These are phyloP conservation scores for Bolinopsis microptera DNA, from an alignment of 37 sponge, comb jelly and placozoan genomes.

Conservation along the genomic window DNA sequence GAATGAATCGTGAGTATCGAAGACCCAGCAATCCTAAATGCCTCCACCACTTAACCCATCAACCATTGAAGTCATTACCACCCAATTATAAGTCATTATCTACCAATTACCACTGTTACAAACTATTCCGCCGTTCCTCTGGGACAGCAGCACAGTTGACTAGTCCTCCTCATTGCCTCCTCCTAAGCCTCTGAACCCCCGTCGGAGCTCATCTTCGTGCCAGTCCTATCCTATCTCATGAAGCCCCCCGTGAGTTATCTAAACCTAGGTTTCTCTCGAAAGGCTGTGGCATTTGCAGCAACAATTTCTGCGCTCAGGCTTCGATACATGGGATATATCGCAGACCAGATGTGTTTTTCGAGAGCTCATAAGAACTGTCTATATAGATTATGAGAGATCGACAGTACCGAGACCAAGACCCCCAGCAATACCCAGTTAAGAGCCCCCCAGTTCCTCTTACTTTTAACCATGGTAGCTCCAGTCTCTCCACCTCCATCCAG, in stretches of 20 bases:
- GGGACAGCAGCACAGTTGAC: conserved; percentile 34
- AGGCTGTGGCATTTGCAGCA: not conserved
- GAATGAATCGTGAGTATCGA: not conserved
- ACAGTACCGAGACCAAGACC: not conserved
- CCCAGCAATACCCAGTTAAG: not conserved
- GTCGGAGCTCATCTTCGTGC: too few relatives aligned
- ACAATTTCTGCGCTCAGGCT: too few relatives aligned
- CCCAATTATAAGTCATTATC: not conserved
- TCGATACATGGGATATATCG: too few relatives aligned
- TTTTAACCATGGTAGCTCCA: not conserved
- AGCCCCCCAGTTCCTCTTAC: not conserved
- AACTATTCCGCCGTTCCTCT: not conserved
- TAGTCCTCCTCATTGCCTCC: not conserved
- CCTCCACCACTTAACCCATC: not conserved
- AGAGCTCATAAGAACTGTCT: too few relatives aligned
- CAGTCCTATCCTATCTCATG: not conserved
- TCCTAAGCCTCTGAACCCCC: not conserved
- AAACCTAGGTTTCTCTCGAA: not conserved
- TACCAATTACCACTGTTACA: not conserved
- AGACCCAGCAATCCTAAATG: not conserved
- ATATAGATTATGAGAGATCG: not conserved
- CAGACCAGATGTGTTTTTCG: too few relatives aligned
- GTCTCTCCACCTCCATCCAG: not conserved
- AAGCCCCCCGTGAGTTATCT: not conserved
- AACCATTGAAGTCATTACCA: too few relatives aligned